These are phyloP conservation scores for Danionella dracula DNA, from an alignment of 2,797 vertebrate species.

Conservation along the genomic window DNA sequence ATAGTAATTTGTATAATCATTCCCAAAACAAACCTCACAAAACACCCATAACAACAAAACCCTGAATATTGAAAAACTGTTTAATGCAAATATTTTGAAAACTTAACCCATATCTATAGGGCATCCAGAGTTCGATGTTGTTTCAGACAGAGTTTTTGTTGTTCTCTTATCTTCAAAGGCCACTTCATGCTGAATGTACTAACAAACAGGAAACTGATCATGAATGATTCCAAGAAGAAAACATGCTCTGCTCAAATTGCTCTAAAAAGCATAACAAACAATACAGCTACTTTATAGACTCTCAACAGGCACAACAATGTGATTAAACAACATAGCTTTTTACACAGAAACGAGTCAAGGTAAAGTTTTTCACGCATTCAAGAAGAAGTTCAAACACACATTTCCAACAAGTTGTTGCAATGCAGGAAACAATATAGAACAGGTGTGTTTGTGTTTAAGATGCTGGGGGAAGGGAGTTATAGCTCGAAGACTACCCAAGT, in stretches of 20 bases:
- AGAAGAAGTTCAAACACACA: too few relatives aligned
- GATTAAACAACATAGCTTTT: not conserved
- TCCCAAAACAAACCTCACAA: too few relatives aligned
- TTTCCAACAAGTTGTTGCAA: not conserved
- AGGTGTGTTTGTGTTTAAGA: conserved; percentile 39
- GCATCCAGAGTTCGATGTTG: not conserved
- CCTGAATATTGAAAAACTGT: too few relatives aligned
- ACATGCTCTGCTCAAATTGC: conserved; percentile 29
- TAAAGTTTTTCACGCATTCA: too few relatives aligned
- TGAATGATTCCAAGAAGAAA: conserved; percentile 27
- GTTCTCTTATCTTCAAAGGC: not conserved
- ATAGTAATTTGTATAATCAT: too few relatives aligned
- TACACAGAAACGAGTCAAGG: too few relatives aligned
- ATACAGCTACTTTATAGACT: too few relatives aligned
- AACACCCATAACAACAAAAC: too few relatives aligned
- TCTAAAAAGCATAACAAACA: not conserved
- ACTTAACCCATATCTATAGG: not conserved
- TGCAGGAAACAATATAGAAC: too few relatives aligned
- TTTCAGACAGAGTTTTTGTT: conserved; percentile 1
- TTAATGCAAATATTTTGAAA: conserved; percentile 16
- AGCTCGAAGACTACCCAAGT: conserved; percentile 49
- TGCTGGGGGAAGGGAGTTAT: not conserved
- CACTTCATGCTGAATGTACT: not conserved
- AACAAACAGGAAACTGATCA: conserved; percentile 4
- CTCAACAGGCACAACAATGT: too few relatives aligned